These are phyloP conservation scores for Pseudochromis fuscus DNA, from an alignment of 2,797 vertebrate species.

Conservation along the genomic window DNA sequence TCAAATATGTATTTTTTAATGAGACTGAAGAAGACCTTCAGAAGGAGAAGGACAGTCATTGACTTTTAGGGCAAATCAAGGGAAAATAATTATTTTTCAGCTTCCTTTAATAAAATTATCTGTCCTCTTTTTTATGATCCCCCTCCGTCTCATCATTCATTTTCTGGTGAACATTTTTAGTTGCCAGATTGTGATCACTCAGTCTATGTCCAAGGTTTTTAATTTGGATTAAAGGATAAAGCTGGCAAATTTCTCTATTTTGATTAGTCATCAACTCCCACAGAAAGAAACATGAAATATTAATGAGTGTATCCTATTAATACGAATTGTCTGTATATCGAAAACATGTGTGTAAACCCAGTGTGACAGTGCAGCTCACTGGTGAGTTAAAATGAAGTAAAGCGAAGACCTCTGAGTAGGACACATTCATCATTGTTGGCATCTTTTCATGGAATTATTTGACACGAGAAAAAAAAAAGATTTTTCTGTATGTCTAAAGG, in stretches of 20 bases:
- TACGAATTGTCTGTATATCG: neutral
- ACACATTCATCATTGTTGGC: neutral
- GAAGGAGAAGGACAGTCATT: neutral
- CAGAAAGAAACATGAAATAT: neutral
- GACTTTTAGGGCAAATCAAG: neutral
- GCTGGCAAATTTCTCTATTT: neutral
- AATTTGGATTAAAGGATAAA: neutral
- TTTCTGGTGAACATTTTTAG: neutral
- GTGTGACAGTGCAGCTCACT: neutral
- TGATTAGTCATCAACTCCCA: neutral
- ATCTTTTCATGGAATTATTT: neutral
- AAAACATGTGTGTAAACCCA: too few species aligned
- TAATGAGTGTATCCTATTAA: neutral
- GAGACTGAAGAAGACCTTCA: neutral
- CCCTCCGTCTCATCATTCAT: neutral
- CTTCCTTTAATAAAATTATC: neutral
- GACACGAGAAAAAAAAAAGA: neutral
- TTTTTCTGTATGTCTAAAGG: neutral
- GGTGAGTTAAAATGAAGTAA: slow-evolving; percentile 3
- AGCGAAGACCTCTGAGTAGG: too few species aligned
- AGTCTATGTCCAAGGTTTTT: neutral
- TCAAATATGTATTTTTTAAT: too few species aligned
- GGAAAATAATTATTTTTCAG: neutral
- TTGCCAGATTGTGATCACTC: neutral
- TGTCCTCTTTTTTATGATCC: neutral